Base-by-base conservation (phyloP, 2,113 vertebrate species). In the Choloepus hoffmanni region DNA sequence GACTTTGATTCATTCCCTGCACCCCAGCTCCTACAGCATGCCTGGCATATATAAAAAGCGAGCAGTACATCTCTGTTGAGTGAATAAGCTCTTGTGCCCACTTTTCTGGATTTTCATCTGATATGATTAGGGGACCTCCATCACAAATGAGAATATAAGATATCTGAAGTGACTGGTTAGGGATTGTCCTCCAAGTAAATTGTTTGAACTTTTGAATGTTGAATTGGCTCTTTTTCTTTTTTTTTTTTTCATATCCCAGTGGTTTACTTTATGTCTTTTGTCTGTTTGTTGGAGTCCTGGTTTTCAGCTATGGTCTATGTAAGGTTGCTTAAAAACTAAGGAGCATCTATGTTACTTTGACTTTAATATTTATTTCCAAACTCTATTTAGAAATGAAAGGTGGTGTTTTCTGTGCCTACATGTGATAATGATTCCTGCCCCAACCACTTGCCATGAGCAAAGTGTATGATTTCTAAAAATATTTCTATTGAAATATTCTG, bases 381-480 rank as follows among this genome's bases (percentile, higher is more conserved):
- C 92, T 82, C 48, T 94, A 5, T 73, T 63, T 33, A 72, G 58
- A 94, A 87, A 92, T 86, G n/a, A 28, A 83, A 4, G 23, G n/a
- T 90, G 24, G 67, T 68, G 60, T 84, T 83, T 43, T 94, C 84
- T 72, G 33, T 85, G 68, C 33, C 73, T 67, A 62, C 0, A 1
- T 92, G 82, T 89, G 78, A 40, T 90, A 81, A 30, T 76, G 72
- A 78, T 53, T 73, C 45, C 91, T 84, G 28, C 24, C 53, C 26
- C 24, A 89, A 89, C 43, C 55, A 12, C 45, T 33, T 89, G 67
- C 72, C 11, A 4, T 62, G 53, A 93, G 2, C 40, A 90, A 88
- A 94, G 45, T 72, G 33, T 96, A 30, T 77, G 19, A 62, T 65
- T 96, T 97, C 89, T 95, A 96, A 96, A 96, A 97, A 95, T 95